A percentile compares a stretch with the other conserved stretches of the same genome.
Evolutionary conservation across 2,113 vertebrate genomes (phyloP).

Genomic region (Hemibagrus wyckioides): DNA sequence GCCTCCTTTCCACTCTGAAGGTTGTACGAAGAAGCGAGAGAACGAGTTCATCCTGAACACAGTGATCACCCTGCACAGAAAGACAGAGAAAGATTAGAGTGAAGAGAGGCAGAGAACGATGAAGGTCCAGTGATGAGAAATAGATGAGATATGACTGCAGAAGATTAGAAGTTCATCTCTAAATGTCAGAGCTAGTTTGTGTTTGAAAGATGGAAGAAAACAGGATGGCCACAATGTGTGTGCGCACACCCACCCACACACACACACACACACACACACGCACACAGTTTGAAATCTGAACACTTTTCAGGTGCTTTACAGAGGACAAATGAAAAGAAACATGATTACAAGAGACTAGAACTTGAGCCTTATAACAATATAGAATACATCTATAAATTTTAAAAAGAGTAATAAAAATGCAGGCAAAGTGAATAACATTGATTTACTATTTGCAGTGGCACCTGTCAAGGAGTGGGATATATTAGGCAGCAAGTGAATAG

Average conservation of each 20-base stretch:
- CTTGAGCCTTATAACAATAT: background rate
- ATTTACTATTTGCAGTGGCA: no score
- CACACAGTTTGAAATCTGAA: background rate
- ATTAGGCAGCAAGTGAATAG: no score
- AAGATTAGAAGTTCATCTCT: constrained; percentile 7
- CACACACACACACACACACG: background rate
- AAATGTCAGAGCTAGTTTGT: constrained; percentile 21
- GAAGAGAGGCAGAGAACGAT: background rate
- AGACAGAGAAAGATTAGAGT: background rate
- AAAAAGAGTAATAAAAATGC: background rate
- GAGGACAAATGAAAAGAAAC: background rate
- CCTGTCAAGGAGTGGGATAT: no score
- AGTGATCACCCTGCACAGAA: constrained; percentile 73
- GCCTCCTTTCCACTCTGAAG: constrained; percentile 77
- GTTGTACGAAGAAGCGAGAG: constrained; percentile 68
- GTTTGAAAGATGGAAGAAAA: constrained; percentile 5
- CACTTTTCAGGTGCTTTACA: background rate
- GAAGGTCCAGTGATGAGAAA: background rate
- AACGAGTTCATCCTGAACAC: constrained; percentile 75
- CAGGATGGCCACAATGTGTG: background rate
- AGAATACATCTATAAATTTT: background rate
- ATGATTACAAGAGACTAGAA: background rate
- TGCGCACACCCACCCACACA: background rate
- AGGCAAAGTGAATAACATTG: background rate
- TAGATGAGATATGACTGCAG: background rate